Percentiles rank a stretch among this genome's conserved stretches.
These are phyloP conservation scores for Cossypha dichroa DNA, from an alignment of 2,797 vertebrate genomes.

Conservation along the genomic window DNA sequence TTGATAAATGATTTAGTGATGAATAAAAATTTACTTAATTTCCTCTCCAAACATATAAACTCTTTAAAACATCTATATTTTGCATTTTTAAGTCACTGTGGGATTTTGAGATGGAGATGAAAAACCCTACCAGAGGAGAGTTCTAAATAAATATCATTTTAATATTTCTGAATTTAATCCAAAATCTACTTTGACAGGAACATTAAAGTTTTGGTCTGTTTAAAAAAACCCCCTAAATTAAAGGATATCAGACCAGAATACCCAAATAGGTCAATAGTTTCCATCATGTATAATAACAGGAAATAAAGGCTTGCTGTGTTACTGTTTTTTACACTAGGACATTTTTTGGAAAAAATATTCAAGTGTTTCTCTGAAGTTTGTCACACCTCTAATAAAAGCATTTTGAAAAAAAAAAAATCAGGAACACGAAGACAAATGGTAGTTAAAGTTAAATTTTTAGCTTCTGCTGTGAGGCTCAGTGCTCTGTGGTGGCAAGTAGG, in stretches of 20 bases:
- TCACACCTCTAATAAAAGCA: neutral
- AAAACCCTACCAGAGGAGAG: neutral
- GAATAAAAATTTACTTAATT: neutral
- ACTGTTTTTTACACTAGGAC: neutral
- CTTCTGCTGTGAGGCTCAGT: neutral
- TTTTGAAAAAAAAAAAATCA: neutral
- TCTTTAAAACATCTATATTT: neutral
- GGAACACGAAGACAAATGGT: rapidly evolving
- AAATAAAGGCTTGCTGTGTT: neutral
- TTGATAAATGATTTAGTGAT: rapidly evolving
- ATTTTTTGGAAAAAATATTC: rapidly evolving
- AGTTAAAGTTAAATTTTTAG: neutral
- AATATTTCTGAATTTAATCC: neutral
- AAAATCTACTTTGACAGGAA: neutral
- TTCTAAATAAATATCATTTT: neutral
- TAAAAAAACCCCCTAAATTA: neutral
- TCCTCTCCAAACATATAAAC: neutral
- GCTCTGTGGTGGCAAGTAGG: neutral
- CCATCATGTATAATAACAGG: neutral
- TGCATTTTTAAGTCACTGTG: neutral
- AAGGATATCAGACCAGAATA: neutral
- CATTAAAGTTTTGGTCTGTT: neutral
- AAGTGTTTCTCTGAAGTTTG: neutral
- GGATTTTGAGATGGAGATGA: neutral
- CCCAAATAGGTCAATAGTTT: neutral